Evolutionary conservation across 1,140 invertebrate species (phyloP).

Genomic region (Leguminivora glycinivorella): DNA sequence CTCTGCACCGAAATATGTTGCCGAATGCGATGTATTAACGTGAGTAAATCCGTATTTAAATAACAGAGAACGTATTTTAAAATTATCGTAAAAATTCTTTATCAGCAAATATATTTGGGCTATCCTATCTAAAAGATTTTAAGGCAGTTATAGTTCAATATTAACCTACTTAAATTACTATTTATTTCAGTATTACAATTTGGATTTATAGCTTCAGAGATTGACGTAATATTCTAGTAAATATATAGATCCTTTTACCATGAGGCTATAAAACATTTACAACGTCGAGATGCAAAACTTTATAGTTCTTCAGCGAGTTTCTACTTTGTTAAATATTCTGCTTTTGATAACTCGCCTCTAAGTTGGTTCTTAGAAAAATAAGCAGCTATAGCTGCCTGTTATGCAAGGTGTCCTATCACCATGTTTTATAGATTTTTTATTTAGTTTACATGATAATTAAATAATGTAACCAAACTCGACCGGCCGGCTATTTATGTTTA

Average conservation of each 20-base stretch:
- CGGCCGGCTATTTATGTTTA: too few relatives aligned
- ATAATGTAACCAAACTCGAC: too few relatives aligned
- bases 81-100: too few relatives aligned
- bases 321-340: neutral
- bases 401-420: neutral
- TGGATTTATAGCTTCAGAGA: neutral
- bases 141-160: too few relatives aligned
- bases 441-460: too few relatives aligned
- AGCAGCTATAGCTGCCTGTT: neutral
- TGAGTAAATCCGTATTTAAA: too few relatives aligned
- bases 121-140: too few relatives aligned
- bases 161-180: too few relatives aligned
- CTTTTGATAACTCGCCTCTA: neutral
- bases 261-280: neutral
- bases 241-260: neutral
- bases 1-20: too few relatives aligned
- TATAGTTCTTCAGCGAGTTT: neutral
- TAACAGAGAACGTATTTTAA: too few relatives aligned
- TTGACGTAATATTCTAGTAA: neutral
- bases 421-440: neutral
- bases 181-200: neutral
- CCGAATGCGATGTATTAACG: too few relatives aligned
- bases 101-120: too few relatives aligned
- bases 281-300: slow-evolving; percentile 1
- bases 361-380: neutral